phyloP scores from a whole-genome alignment of 2,888 invertebrate species.

The Anarsia innoxiella region DNA sequence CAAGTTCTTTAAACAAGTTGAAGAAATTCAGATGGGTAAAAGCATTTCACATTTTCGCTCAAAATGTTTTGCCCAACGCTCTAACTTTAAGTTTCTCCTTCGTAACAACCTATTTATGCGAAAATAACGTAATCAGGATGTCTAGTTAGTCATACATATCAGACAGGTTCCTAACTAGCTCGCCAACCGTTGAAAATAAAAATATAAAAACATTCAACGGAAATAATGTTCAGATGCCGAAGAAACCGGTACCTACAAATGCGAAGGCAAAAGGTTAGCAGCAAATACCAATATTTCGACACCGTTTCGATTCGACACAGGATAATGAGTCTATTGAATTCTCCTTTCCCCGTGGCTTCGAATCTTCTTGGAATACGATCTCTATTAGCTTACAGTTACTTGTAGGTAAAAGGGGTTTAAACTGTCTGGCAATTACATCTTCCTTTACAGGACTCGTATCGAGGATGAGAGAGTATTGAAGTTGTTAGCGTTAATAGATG shows the following conservation, averaged over 20 bases:
- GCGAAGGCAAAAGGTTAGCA: constrained; percentile 58
- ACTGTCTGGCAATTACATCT: constrained; percentile 25
- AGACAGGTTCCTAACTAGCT: constrained; percentile 51
- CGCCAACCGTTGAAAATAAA: constrained; percentile 35
- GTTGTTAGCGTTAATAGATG: constrained; percentile 27
- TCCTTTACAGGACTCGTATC: constrained; percentile 27
- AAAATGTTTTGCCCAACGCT: too few relatives aligned
- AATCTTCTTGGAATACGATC: too few relatives aligned
- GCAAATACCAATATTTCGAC: constrained; percentile 44
- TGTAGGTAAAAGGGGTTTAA: constrained; percentile 17
- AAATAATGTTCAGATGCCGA: constrained; percentile 46
- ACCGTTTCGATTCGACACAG: constrained; percentile 20
- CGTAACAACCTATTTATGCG: too few relatives aligned
- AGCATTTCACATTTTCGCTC: neutral
- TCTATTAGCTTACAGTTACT: constrained; percentile 11
- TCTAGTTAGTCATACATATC: constrained; percentile 34
- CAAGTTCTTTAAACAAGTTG: constrained; percentile 5
- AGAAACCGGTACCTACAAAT: constrained; percentile 60
- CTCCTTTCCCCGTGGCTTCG: constrained; percentile 2
- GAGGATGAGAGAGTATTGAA: constrained; percentile 26
- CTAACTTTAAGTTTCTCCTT: too few relatives aligned
- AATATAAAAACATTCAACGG: constrained; percentile 49
- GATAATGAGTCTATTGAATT: constrained; percentile 14
- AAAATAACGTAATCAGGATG: constrained; percentile 29
- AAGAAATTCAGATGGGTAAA: neutral